Conservation (phyloP, 2,113 vertebrate genomes). For the Grammomys surdaster region DNA sequence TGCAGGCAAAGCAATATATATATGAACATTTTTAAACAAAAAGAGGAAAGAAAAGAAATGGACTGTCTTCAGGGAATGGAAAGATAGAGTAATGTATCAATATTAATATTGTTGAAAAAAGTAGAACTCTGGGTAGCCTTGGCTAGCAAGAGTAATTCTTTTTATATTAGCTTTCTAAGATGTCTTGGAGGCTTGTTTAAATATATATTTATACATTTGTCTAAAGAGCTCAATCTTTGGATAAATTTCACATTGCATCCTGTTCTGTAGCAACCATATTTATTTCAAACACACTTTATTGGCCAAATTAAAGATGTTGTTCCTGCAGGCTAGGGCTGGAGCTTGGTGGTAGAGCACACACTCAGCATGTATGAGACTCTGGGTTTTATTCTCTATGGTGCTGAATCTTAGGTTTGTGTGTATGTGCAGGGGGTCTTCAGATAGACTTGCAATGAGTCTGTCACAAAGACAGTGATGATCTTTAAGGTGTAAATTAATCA, state of each 20-base stretch:
- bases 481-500: constrained; percentile 33
- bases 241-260: neutral
- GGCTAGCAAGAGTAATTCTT: constrained; percentile 40
- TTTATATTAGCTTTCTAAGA: constrained; percentile 29
- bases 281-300: neutral
- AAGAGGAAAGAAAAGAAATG: constrained; percentile 16
- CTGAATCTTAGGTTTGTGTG: neutral
- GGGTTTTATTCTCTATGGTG: neutral
- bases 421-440: neutral
- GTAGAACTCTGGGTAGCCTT: neutral
- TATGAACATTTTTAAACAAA: neutral
- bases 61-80: neutral
- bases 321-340: neutral
- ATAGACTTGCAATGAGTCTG: neutral
- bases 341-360: neutral
- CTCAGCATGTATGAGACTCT: neutral
- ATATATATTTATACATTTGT: constrained; percentile 22
- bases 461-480: neutral
- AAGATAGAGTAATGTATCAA: constrained; percentile 27
- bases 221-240: neutral
- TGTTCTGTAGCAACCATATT: neutral
- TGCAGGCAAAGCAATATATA: neutral
- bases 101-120: constrained; percentile 7
- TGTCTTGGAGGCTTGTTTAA: constrained; percentile 9
- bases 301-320: constrained; percentile 9